These are phyloP conservation scores for Rhogogaster chlorosoma DNA, from an alignment of 2,888 invertebrate species.

Conservation along the genomic window DNA sequence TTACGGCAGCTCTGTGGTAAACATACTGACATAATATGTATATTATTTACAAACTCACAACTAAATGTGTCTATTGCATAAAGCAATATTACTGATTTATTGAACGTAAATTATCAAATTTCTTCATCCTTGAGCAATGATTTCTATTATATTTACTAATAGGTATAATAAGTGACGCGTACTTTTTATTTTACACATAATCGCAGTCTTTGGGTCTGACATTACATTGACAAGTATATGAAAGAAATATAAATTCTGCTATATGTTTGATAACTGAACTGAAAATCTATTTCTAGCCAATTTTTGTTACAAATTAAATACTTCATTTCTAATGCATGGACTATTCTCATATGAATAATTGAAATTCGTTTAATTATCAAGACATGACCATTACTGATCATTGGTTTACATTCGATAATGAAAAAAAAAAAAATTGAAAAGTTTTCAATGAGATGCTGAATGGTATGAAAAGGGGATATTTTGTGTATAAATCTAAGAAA, in stretches of 20 bases:
- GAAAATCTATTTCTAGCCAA: not conserved
- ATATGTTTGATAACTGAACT: not conserved
- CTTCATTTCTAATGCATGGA: not conserved
- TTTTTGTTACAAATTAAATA: not conserved
- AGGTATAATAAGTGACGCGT: slow-evolving; percentile 24
- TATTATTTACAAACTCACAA: slow-evolving; percentile 39
- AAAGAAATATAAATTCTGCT: slow-evolving; percentile 28
- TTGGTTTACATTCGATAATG: not conserved
- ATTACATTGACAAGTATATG: not conserved
- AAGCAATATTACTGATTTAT: slow-evolving; percentile 10
- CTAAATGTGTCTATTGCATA: slow-evolving; percentile 31
- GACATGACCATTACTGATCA: not conserved
- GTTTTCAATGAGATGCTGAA: not conserved
- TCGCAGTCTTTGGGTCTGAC: slow-evolving; percentile 14
- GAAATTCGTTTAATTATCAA: not conserved
- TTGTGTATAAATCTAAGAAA: not conserved
- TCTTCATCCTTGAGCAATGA: slow-evolving; percentile 31
- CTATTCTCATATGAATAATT: not conserved
- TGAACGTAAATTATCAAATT: slow-evolving; percentile 31
- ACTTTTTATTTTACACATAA: slow-evolving; percentile 26
- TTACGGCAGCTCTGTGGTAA: slow-evolving; percentile 38
- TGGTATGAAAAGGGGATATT: not conserved
- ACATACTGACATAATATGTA: slow-evolving; percentile 22
- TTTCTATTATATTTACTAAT: slow-evolving; percentile 42
- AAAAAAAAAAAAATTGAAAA: not conserved